A percentile compares a stretch with the other conserved stretches of the same genome.
Conservation (phyloP, 1,140 invertebrate species). For the Eriocheir sinensis region DNA sequence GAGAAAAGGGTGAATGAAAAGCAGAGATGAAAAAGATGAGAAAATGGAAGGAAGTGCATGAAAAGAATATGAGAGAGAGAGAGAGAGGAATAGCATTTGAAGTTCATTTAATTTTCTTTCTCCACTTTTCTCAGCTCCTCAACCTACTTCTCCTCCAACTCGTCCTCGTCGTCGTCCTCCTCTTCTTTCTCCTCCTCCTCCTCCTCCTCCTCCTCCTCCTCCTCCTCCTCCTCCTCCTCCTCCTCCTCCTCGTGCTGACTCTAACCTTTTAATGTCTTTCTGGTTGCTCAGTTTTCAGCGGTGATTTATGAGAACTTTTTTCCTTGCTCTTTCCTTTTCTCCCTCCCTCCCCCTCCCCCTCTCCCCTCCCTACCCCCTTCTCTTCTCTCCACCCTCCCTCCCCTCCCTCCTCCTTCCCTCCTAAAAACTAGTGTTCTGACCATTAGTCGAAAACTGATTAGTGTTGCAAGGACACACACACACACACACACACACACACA, state of each 20-base stretch:
- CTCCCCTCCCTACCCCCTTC: neutral
- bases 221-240: neutral
- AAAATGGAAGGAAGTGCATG: neutral
- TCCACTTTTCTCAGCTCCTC: slow-evolving; percentile 10
- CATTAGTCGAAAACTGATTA: too few relatives aligned
- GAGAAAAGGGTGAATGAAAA: neutral
- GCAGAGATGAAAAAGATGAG: neutral
- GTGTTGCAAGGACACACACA: too few relatives aligned
- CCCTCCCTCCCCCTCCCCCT: neutral
- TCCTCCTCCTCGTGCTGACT: slow-evolving; percentile 2
- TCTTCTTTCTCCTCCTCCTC: neutral
- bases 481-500: too few relatives aligned
- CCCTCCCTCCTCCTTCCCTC: too few relatives aligned
- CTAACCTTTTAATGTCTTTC: slow-evolving; percentile 16
- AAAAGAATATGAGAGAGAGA: slow-evolving; percentile 30
- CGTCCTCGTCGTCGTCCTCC: neutral
- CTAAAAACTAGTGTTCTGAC: too few relatives aligned
- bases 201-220: neutral
- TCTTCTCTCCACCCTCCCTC: neutral
- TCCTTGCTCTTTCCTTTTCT: neutral
- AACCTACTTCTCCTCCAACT: neutral
- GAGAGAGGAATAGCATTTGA: slow-evolving; percentile 31
- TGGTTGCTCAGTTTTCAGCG: neutral
- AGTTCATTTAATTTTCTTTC: neutral
- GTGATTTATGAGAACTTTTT: slow-evolving; percentile 17